Evolutionary conservation across 2,797 vertebrate genomes (phyloP).

Genomic region (Myotis daubentonii): DNA sequence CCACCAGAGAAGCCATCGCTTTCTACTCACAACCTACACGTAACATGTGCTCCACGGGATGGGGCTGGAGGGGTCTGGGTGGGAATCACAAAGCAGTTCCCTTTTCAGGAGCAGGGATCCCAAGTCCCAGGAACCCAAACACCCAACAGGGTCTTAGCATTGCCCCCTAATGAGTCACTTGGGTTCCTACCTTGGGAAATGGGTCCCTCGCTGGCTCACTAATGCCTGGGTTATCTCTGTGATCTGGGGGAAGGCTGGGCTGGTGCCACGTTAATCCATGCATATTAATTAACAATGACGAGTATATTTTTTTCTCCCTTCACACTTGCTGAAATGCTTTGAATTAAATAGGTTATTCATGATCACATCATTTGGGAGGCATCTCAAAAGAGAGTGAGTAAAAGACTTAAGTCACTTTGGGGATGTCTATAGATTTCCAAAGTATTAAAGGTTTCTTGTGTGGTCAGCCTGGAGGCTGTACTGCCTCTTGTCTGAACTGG

Average conservation of each 20-base stretch:
- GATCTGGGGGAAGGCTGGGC: neutral
- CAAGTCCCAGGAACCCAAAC: neutral
- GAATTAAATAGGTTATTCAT: neutral
- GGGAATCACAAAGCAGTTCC: neutral
- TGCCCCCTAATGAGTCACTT: neutral
- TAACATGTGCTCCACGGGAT: neutral
- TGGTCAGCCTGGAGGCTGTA: neutral
- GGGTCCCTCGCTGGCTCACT: neutral
- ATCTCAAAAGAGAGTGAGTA: neutral
- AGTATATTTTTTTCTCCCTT: neutral
- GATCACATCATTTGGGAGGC: neutral
- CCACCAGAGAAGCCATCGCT: neutral
- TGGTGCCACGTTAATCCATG: neutral
- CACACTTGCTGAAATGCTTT: neutral
- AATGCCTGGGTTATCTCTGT: neutral
- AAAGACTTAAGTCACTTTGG: slow-evolving; percentile 40
- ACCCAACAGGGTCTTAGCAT: neutral
- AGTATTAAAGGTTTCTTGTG: neutral
- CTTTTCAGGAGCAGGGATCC: neutral
- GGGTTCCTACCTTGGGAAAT: neutral
- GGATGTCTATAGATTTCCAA: neutral
- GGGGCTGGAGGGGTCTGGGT: neutral
- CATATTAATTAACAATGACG: neutral
- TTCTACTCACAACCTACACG: neutral
- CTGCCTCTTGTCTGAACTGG: neutral